Evolutionary conservation across 2,797 vertebrate species (phyloP).

Genomic region (Otus scops): DNA sequence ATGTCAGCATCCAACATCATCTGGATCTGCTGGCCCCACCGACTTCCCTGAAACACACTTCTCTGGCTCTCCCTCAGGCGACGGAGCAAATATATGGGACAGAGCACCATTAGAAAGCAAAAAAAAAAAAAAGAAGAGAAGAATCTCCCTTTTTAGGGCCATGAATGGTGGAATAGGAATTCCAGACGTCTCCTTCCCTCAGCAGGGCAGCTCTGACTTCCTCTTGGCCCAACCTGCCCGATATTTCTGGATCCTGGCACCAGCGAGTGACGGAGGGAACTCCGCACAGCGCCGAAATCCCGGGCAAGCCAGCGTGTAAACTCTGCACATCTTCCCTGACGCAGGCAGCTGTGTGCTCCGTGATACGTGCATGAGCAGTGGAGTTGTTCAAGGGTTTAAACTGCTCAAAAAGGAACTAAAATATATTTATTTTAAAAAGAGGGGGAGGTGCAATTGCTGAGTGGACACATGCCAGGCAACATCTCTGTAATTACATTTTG

Average conservation of each 20-base stretch:
- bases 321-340: slow-evolving; percentile 21
- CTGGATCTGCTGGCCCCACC: slow-evolving; percentile 62
- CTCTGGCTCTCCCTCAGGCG: slow-evolving; percentile 43
- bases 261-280: not conserved
- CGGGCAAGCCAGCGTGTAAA: not conserved
- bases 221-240: slow-evolving; percentile 43
- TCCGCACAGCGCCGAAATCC: not conserved
- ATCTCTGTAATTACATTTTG: slow-evolving; percentile 54
- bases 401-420: slow-evolving; percentile 11
- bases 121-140: not conserved
- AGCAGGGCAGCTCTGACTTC: slow-evolving; percentile 53
- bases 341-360: rapidly evolving
- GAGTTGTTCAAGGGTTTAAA: not conserved
- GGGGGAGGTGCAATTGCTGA: not conserved
- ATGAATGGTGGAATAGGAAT: slow-evolving; percentile 24
- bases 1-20: slow-evolving; percentile 61
- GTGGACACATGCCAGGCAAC: slow-evolving; percentile 46
- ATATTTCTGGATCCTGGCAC: slow-evolving; percentile 48
- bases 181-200: slow-evolving; percentile 35
- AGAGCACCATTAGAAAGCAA: not conserved
- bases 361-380: not conserved
- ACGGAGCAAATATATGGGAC: slow-evolving; percentile 47
- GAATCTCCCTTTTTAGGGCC: not conserved
- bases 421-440: not conserved
- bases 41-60: slow-evolving; percentile 28